Percentiles rank a stretch among this genome's conserved stretches.
Conservation (phyloP, 2,113 vertebrate genomes). For the Oreocharis arfaki region DNA sequence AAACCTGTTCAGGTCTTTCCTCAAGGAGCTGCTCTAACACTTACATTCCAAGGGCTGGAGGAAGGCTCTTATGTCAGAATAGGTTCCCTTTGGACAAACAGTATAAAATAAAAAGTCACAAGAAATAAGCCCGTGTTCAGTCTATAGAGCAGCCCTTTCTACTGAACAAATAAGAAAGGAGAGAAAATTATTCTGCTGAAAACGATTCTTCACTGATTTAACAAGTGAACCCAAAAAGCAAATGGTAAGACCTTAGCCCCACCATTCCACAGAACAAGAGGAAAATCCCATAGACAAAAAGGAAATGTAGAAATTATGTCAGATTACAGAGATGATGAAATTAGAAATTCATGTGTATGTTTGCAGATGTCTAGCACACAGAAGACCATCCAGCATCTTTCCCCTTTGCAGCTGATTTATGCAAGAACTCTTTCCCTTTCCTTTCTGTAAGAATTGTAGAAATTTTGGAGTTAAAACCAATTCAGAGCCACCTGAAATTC, state of each 20-base stretch:
- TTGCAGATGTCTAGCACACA: not conserved
- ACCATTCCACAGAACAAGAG: not conserved
- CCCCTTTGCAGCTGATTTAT: not conserved
- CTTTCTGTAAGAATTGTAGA: not conserved
- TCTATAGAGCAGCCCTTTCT: not conserved
- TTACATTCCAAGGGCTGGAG: not conserved
- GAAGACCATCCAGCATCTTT: not conserved
- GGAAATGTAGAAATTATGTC: not conserved
- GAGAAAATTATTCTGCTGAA: not conserved
- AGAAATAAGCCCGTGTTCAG: not conserved
- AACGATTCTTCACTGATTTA: not conserved
- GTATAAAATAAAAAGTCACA: conserved; percentile 19
- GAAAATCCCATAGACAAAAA: not conserved
- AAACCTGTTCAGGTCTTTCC: not conserved
- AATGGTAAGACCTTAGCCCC: not conserved
- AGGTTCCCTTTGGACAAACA: not conserved
- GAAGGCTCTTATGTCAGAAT: not conserved
- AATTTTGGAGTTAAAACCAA: not conserved
- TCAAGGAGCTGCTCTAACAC: not conserved
- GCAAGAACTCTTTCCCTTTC: not conserved
- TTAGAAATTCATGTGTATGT: not conserved
- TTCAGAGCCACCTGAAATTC: not conserved
- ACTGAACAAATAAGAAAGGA: not conserved
- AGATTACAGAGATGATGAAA: not conserved
- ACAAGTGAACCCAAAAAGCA: not conserved